Evolutionary conservation across 2,113 vertebrate species (phyloP), one percentile per base, ranked within the genome.

Genomic region (Rana temporaria): DNA sequence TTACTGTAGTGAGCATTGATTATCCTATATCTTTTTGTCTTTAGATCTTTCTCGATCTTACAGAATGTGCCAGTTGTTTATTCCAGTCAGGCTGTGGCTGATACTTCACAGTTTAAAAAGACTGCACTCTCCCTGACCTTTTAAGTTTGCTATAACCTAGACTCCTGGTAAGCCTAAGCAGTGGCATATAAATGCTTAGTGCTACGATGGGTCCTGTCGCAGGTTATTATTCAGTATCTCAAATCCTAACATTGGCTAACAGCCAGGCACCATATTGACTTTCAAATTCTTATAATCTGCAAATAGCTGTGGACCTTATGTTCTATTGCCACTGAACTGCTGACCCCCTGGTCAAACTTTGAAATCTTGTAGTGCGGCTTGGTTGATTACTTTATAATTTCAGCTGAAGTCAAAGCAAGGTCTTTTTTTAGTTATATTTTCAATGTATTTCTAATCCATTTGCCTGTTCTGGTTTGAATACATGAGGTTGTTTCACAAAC

Each of bases 371-470:
- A 60, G 78, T 65, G 38, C 53, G 76, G 78, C 84, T 85, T 83
- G 85, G 83, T 85, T 86, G 85, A 83, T 89, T 89, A 79, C 62
- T 85, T 82, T 79, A 77, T 88, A 88, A 85, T 87, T 88, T 66
- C 78, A 87, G 85, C 84, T 86, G 72, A 77, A 86, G 74, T 80
- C 78, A 34, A 59, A 89, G 78, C 34, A 80, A 55, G 73, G 82
- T 76, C 79, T 76, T 76, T 30, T 66, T 74, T 68, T 42, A 75
- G 71, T 57, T 76, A 60, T 76, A 68, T 48, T 68, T 53, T 82
- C 38, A 74, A 32, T 57, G 63, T 38, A 67, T 82, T 82, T 82
- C 20, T 75, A 76, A 82, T 76, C 64, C 34, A 22, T 60, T 76
- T 20, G 48, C 67, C 72, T 76, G 63, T 76, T 76, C 73, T 76